A percentile compares a stretch with the other conserved stretches of the same genome.
These are phyloP conservation scores for Phlogophora meticulosa DNA, from an alignment of 2,888 invertebrate genomes.

Conservation along the genomic window DNA sequence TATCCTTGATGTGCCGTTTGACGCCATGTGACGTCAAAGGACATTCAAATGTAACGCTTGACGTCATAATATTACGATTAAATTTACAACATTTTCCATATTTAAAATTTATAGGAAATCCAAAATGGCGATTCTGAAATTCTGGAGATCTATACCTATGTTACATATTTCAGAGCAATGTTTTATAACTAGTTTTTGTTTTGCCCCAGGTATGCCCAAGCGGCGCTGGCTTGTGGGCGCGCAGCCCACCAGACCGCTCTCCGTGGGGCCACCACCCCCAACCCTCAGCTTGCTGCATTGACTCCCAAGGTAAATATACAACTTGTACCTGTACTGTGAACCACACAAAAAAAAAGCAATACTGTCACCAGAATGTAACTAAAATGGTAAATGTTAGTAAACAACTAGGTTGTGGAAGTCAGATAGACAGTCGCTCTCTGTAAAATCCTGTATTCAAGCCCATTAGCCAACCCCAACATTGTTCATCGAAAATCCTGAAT, in stretches of 20 bases:
- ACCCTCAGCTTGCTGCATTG: conserved; percentile 81
- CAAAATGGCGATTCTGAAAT: not conserved
- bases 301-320: conserved; percentile 82
- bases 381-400: no score
- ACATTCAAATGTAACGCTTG: not conserved
- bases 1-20: not conserved
- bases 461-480: no score
- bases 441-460: no score
- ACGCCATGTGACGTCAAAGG: not conserved
- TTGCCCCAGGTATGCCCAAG: conserved; percentile 84
- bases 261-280: conserved; percentile 78
- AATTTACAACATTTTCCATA: not conserved
- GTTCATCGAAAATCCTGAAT: no score
- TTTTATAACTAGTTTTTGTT: conserved; percentile 1
- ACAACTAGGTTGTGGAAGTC: no score
- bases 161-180: no score
- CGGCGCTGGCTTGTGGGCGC: conserved; percentile 84
- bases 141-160: no score
- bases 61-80: not conserved
- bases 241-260: conserved; percentile 86
- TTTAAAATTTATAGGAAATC: not conserved
- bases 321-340: no score
- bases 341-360: no score
- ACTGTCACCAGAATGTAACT: no score
- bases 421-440: no score